Evolutionary conservation across 1,140 invertebrate species (phyloP).

Genomic region (Drosophila arizonae): DNA sequence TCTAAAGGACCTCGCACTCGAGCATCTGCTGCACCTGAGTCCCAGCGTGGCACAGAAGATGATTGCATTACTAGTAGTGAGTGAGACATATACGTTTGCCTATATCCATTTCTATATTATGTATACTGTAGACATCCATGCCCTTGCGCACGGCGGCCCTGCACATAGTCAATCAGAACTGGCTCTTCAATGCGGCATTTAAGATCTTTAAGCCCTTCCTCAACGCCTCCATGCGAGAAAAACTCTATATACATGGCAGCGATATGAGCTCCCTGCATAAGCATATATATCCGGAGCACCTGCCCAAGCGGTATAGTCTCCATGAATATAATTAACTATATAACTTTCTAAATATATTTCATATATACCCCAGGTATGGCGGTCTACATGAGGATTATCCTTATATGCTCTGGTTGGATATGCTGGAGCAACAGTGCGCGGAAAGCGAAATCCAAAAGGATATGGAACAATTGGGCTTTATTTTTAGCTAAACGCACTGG

Average conservation of each 20-base stretch:
- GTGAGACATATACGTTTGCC: conserved; percentile 53
- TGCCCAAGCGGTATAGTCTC: conserved; percentile 86
- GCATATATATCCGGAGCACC: conserved; percentile 87
- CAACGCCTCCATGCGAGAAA: conserved; percentile 87
- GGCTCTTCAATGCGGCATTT: conserved; percentile 90
- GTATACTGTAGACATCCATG: conserved; percentile 86
- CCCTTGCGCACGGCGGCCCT: conserved; percentile 89
- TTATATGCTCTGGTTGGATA: conserved; percentile 89
- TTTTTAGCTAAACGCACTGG: conserved; percentile 43
- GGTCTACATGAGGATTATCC: conserved; percentile 88
- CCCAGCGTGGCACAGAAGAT: conserved; percentile 87
- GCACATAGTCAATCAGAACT: conserved; percentile 91
- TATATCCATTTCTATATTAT: not conserved
- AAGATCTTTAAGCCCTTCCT: conserved; percentile 90
- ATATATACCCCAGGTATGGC: conserved; percentile 84
- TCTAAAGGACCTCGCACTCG: conserved; percentile 87
- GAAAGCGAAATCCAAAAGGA: conserved; percentile 86
- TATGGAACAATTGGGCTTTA: conserved; percentile 85
- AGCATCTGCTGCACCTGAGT: conserved; percentile 89
- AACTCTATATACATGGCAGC: conserved; percentile 89
- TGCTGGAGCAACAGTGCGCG: conserved; percentile 83
- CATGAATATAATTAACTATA: not conserved
- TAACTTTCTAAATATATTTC: not conserved
- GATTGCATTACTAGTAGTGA: conserved; percentile 87
- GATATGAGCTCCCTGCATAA: conserved; percentile 90